phyloP scores from a whole-genome alignment of 1,140 invertebrate species.

The Drosophila funebris region DNA sequence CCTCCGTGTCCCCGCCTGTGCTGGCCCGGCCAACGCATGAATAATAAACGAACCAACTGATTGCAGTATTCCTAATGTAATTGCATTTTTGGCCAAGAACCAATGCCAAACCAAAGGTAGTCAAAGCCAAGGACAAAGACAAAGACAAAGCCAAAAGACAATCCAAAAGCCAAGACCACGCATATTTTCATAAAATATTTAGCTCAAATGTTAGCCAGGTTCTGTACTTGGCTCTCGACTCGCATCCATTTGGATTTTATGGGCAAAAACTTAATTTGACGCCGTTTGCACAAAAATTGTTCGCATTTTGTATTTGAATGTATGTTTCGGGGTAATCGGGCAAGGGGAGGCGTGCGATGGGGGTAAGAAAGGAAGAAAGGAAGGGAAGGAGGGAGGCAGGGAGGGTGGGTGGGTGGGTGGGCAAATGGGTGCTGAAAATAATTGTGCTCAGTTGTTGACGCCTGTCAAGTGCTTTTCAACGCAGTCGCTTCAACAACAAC shows the following conservation, averaged over 20 bases:
- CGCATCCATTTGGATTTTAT: constrained; percentile 66
- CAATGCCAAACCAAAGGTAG: constrained; percentile 34
- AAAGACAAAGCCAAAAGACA: constrained; percentile 1
- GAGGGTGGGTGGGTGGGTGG: background rate
- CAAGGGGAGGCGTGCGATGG: constrained; percentile 45
- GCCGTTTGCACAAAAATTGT: constrained; percentile 66
- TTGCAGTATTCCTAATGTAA: constrained; percentile 63
- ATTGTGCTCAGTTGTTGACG: constrained; percentile 26
- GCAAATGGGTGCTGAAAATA: constrained; percentile 28
- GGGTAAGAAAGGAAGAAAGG: background rate
- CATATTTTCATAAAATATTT: constrained; percentile 82
- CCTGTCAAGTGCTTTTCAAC: constrained; percentile 38
- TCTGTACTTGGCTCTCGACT: constrained; percentile 16
- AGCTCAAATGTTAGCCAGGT: constrained; percentile 66
- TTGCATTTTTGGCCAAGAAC: constrained; percentile 52
- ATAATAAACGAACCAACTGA: constrained; percentile 61
- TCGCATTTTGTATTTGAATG: constrained; percentile 46
- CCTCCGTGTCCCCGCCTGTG: background rate
- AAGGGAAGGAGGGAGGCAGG: background rate
- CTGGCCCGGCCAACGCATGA: constrained; percentile 47
- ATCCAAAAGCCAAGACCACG: constrained; percentile 32
- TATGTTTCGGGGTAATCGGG: constrained; percentile 65
- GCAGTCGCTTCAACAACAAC: constrained; percentile 46
- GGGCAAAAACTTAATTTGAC: constrained; percentile 73
- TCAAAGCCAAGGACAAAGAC: constrained; percentile 16